Base-by-base conservation (phyloP, 2,113 vertebrate genomes). In the Heterotis niloticus region DNA sequence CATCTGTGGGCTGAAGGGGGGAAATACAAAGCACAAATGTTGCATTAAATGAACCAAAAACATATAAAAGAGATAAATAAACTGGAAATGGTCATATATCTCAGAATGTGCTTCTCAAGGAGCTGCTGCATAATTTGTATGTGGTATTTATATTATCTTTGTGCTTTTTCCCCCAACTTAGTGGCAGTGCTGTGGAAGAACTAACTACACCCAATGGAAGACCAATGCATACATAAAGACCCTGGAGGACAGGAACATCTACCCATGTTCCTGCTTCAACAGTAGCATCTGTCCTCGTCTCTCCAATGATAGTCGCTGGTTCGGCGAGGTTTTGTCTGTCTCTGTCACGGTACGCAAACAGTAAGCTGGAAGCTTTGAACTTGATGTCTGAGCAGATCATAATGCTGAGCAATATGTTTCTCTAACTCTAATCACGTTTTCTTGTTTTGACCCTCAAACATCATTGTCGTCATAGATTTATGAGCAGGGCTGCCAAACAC, bases 181-280 rank as follows among this genome's bases (percentile, higher is more conserved):
- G 91, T 85, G 69, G 0, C 0, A 20, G 4, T 92, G 91, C 82
- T 92, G 91, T 24, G 91, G 91, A 59, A 26, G 65, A 71, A 60
- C 1, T 0, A 72, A 54, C 0, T 56, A 82, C 3, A 24, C 70
- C 24, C 89, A 92, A 79, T 92, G 91, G 91, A 57, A 79, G 76
- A 77, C 72, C 7, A 92, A 91, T 81, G 10, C 23, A 0, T 79
- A 84, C 65, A 79, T 92, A 59, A 18, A 74, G 64, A 75, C 2
- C 2, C 76, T 81, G 69, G 76, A 12, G 24, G 18, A 0, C 2
- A 26, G 1, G 13, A 12, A 82, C 0, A 65, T 90, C 3, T 88
- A 87, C 18, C 91, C 91, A 0, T 92, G 90, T 80, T 91, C 90
- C 56, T 91, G 90, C 26, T 82, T 72, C 1, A 81, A 83, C 29